Conservation (phyloP, 2,113 vertebrate genomes). For the Forbesichthys papilliferus region DNA sequence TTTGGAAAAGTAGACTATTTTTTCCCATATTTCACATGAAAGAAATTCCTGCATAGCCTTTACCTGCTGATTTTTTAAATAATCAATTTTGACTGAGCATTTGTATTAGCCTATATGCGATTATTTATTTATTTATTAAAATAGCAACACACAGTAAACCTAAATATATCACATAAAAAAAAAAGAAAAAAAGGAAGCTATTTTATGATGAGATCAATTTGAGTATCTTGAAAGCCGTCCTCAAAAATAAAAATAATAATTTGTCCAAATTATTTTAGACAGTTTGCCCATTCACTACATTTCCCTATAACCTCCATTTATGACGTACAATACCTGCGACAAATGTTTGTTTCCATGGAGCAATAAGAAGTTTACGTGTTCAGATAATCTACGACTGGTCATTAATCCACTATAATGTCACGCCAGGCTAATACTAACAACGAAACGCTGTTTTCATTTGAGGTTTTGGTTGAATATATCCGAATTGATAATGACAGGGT, state of each 20-base stretch:
- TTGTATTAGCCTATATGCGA: too few species aligned
- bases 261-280: neutral
- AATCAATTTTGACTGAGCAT: neutral
- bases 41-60: neutral
- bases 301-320: slow-evolving; percentile 17
- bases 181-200: neutral
- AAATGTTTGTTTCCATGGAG: slow-evolving; percentile 63
- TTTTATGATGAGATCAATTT: neutral
- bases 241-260: too few species aligned
- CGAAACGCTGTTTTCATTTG: slow-evolving; percentile 80
- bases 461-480: slow-evolving; percentile 82
- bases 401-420: slow-evolving; percentile 44
- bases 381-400: neutral
- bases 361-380: slow-evolving; percentile 30
- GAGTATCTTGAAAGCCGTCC: too few species aligned
- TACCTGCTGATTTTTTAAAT: neutral
- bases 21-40: slow-evolving; percentile 8
- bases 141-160: too few species aligned
- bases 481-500: slow-evolving; percentile 45
- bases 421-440: neutral
- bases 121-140: too few species aligned
- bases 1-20: slow-evolving; percentile 24
- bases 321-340: slow-evolving; percentile 60
- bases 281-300: slow-evolving; percentile 23
- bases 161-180: neutral